phyloP scores from a whole-genome alignment of 2,797 vertebrate genomes.

The Denticeps clupeoides region DNA sequence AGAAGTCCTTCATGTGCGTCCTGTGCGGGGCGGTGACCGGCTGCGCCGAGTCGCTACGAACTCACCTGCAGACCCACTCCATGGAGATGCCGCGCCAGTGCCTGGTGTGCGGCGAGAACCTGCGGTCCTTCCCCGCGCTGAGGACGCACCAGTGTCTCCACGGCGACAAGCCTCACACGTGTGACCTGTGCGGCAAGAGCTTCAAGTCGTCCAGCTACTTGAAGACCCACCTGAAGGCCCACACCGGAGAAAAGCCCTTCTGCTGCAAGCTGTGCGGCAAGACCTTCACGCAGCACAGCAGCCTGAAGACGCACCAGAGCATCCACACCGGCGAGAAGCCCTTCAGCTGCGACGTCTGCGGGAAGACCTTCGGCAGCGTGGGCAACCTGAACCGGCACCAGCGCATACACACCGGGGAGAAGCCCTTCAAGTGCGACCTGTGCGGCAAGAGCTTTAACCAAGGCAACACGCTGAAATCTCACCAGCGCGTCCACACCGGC shows the following conservation, averaged over 20 bases:
- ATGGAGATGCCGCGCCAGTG: slow-evolving; percentile 37
- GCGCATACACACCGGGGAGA: slow-evolving; percentile 60
- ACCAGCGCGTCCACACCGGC: slow-evolving; percentile 58
- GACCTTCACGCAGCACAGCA: slow-evolving; percentile 54
- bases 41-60: slow-evolving; percentile 37
- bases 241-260: slow-evolving; percentile 53
- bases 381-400: slow-evolving; percentile 60
- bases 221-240: slow-evolving; percentile 51
- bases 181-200: slow-evolving; percentile 46
- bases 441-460: slow-evolving; percentile 62
- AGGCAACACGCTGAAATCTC: slow-evolving; percentile 62
- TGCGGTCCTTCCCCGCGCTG: slow-evolving; percentile 43
- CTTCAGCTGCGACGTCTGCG: slow-evolving; percentile 50
- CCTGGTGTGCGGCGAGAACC: slow-evolving; percentile 30
- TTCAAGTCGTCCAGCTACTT: slow-evolving; percentile 51
- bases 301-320: slow-evolving; percentile 55
- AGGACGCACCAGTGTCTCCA: slow-evolving; percentile 52
- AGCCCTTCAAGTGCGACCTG: slow-evolving; percentile 51
- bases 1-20: slow-evolving; percentile 38
- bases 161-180: slow-evolving; percentile 42
- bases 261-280: slow-evolving; percentile 50
- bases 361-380: slow-evolving; percentile 52
- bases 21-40: slow-evolving; percentile 36
- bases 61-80: slow-evolving; percentile 41
- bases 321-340: slow-evolving; percentile 57